Evolutionary conservation across 2,113 vertebrate genomes (phyloP).

Genomic region (Gambusia affinis): DNA sequence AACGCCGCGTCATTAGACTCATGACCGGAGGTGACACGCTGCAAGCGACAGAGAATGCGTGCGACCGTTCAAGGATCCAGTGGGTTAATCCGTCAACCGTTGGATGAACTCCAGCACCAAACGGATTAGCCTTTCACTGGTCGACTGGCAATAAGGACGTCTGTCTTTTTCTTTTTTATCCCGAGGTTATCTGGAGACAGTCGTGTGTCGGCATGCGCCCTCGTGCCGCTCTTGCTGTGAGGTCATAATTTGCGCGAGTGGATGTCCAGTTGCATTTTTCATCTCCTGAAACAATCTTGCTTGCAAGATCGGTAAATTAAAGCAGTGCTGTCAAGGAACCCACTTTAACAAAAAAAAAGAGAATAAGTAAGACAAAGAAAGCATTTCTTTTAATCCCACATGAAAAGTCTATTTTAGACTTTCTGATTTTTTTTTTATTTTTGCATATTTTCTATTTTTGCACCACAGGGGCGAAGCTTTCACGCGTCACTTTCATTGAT

Average conservation of each 20-base stretch:
- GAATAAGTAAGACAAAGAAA: slow-evolving; percentile 9
- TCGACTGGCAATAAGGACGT: slow-evolving; percentile 52
- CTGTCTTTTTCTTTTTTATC: slow-evolving; percentile 13
- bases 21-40: neutral
- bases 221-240: neutral
- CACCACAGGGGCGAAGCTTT: slow-evolving; percentile 2
- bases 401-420: slow-evolving; percentile 54
- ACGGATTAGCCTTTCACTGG: slow-evolving; percentile 60
- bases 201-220: neutral
- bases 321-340: slow-evolving; percentile 22
- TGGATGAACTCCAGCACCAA: slow-evolving; percentile 61
- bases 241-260: slow-evolving; percentile 13
- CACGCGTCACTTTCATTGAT: slow-evolving; percentile 3
- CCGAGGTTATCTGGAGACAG: neutral
- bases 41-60: neutral
- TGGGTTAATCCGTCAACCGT: slow-evolving; percentile 59
- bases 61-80: slow-evolving; percentile 28
- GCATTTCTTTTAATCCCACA: slow-evolving; percentile 43
- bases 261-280: neutral
- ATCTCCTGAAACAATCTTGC: neutral
- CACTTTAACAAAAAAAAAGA: neutral
- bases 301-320: slow-evolving; percentile 26
- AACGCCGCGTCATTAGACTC: neutral
- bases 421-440: neutral
- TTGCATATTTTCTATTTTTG: slow-evolving; percentile 15